These are phyloP conservation scores for Tolmerus cingulatus DNA, from an alignment of 2,888 invertebrate genomes.

Conservation along the genomic window DNA sequence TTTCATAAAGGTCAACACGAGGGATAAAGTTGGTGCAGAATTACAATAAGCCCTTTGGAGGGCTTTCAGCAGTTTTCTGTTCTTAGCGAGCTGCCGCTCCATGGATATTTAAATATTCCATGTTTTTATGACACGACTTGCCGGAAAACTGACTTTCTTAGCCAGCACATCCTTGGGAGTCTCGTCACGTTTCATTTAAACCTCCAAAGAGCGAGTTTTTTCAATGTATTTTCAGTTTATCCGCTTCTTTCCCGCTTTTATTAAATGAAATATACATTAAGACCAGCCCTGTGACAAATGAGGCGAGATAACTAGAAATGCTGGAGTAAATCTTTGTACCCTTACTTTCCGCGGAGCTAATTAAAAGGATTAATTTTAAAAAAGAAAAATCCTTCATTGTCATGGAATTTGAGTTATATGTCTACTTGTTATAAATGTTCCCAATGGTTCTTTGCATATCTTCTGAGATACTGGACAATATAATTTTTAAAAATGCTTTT, in stretches of 20 bases:
- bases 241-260: background rate
- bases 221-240: background rate
- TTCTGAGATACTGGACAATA: background rate
- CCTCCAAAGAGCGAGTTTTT: background rate
- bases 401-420: background rate
- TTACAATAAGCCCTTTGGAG: background rate
- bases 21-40: background rate
- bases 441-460: background rate
- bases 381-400: background rate
- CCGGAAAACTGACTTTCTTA: background rate
- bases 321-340: background rate
- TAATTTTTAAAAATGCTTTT: background rate
- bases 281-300: background rate
- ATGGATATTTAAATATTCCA: background rate
- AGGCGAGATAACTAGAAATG: background rate
- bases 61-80: background rate
- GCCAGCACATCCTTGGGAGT: background rate
- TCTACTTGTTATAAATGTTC: background rate
- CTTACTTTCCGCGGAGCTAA: background rate
- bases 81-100: background rate
- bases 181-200: background rate
- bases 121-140: background rate
- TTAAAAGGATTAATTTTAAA: background rate
- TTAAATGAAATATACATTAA: background rate
- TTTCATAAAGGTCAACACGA: background rate